These are phyloP conservation scores for Lepidurus apus DNA, from an alignment of 1,140 invertebrate genomes.

Conservation along the genomic window DNA sequence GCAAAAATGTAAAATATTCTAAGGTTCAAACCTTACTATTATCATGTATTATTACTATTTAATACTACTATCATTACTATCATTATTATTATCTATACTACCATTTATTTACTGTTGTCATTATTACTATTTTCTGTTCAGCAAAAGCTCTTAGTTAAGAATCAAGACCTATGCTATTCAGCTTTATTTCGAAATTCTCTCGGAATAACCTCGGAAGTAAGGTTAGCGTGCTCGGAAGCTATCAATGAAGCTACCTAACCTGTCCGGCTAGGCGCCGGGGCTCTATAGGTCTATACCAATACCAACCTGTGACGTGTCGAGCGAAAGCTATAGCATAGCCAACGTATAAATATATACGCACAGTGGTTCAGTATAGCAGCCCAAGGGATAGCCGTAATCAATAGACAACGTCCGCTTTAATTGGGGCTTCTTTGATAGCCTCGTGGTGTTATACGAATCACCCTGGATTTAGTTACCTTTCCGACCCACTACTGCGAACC, in stretches of 20 bases:
- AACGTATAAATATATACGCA: too few relatives aligned
- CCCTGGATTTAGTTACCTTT: background rate
- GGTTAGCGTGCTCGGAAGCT: background rate
- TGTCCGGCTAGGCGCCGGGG: slow-evolving; percentile 6
- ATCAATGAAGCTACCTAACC: slow-evolving; percentile 3
- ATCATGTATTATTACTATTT: too few relatives aligned
- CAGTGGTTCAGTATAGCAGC: background rate
- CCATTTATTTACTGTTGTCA: too few relatives aligned
- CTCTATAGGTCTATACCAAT: background rate
- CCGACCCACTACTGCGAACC: background rate
- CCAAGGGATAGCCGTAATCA: background rate
- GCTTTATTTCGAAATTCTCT: slow-evolving; percentile 3
- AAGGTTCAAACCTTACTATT: too few relatives aligned
- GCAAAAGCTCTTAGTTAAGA: too few relatives aligned
- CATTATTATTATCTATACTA: too few relatives aligned
- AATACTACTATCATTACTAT: too few relatives aligned
- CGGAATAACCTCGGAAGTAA: background rate
- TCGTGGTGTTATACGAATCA: background rate
- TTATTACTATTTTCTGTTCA: too few relatives aligned
- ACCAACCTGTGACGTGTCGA: background rate
- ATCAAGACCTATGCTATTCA: background rate
- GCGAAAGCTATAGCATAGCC: background rate
- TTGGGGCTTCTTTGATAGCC: background rate
- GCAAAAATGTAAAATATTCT: too few relatives aligned
- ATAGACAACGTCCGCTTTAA: slow-evolving; percentile 6